Conservation (phyloP, 2,113 vertebrate species). For the Calcarius ornatus region DNA sequence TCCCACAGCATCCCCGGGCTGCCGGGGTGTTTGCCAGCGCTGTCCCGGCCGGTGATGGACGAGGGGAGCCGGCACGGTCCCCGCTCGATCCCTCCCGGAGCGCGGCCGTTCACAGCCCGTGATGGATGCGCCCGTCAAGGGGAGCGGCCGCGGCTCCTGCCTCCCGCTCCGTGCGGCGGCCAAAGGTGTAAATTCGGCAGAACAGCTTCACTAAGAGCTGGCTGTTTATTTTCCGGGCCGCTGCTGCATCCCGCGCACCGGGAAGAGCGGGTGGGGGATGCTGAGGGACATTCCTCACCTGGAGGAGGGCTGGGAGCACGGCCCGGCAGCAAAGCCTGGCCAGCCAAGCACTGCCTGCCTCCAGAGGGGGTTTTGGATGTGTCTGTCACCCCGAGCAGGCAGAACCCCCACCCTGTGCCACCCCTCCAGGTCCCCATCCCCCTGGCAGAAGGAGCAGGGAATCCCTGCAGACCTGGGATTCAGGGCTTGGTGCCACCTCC, state of each 20-base stretch:
- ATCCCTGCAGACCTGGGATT: not conserved
- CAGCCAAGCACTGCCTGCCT: not conserved
- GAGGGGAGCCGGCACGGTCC: not conserved
- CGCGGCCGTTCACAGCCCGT: not conserved
- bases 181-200: not conserved
- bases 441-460: not conserved
- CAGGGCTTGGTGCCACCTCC: not conserved
- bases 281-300: not conserved
- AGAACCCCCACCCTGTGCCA: fast-evolving
- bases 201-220: conserved; percentile 15
- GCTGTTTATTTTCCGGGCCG: not conserved
- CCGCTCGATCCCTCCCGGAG: not conserved
- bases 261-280: not conserved
- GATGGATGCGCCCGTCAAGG: conserved; percentile 14
- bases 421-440: not conserved
- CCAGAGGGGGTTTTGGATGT: fast-evolving
- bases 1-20: not conserved
- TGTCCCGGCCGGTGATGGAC: not conserved
- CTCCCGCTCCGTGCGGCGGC: not conserved
- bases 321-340: fast-evolving
- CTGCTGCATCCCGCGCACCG: fast-evolving
- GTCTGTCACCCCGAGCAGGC: not conserved
- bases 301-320: not conserved
- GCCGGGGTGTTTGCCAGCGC: not conserved
- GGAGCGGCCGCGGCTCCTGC: not conserved